phyloP scores from a whole-genome alignment of 1,140 invertebrate species.

The Mesaphorura yosii region DNA sequence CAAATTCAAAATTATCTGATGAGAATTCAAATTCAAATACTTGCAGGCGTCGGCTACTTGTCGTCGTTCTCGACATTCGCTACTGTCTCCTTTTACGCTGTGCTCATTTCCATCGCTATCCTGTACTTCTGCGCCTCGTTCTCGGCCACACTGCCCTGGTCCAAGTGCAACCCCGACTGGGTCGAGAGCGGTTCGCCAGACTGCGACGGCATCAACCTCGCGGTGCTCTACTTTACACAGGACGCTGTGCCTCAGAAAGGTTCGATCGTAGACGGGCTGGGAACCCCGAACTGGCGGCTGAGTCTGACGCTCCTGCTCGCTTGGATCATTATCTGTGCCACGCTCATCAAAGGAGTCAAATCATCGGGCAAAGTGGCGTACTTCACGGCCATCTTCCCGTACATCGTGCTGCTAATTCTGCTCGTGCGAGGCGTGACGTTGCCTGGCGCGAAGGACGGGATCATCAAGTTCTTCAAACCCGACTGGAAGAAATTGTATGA shows the following conservation, averaged over 20 bases:
- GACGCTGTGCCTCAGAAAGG: conserved; percentile 53
- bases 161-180: conserved; percentile 7
- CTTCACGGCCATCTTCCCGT: conserved; percentile 73
- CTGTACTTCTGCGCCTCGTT: neutral
- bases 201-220: neutral
- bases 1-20: neutral
- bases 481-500: conserved; percentile 54
- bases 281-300: conserved; percentile 60
- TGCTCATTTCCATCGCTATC: neutral
- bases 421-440: conserved; percentile 60
- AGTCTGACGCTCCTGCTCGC: conserved; percentile 58
- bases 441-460: conserved; percentile 59
- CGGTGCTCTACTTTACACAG: conserved; percentile 45
- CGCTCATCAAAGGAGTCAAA: conserved; percentile 64
- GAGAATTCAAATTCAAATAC: neutral
- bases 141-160: neutral
- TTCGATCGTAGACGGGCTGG: conserved; percentile 57
- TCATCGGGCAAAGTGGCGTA: conserved; percentile 56
- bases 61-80: neutral
- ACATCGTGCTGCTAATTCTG: conserved; percentile 61
- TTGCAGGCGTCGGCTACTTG: neutral
- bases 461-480: conserved; percentile 61
- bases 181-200: neutral
- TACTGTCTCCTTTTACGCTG: neutral
- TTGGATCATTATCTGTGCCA: conserved; percentile 63